A percentile compares a stretch with the other conserved stretches of the same genome.
These are phyloP conservation scores for Dryoscopus gambensis DNA, from an alignment of 2,113 vertebrate genomes.

Conservation along the genomic window DNA sequence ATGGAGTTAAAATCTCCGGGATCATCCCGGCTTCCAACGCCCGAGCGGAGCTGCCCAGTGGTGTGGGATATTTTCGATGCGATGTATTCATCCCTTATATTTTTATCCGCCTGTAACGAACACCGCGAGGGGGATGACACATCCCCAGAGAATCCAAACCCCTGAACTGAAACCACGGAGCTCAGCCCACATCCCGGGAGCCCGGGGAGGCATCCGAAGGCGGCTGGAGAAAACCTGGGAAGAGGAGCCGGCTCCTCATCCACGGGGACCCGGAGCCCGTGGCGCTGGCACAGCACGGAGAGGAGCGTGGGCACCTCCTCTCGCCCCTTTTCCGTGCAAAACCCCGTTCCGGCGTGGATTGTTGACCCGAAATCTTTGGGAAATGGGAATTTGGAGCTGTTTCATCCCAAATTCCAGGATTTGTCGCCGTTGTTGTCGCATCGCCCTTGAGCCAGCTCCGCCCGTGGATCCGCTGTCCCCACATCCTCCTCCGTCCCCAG, in stretches of 20 bases:
- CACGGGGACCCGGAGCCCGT: fast-evolving
- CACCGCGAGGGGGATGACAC: slow-evolving; percentile 2
- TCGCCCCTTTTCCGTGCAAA: background rate
- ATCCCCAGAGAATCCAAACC: slow-evolving; percentile 38
- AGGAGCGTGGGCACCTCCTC: background rate
- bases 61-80: background rate
- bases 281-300: fast-evolving
- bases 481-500: background rate
- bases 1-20: background rate
- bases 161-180: background rate
- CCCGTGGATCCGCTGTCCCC: background rate
- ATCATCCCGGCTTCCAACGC: background rate
- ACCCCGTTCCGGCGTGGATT: fast-evolving
- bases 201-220: background rate
- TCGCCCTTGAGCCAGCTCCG: background rate
- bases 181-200: slow-evolving; percentile 35
- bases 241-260: background rate
- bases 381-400: background rate
- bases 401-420: background rate
- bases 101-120: slow-evolving; percentile 3
- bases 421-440: fast-evolving
- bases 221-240: background rate
- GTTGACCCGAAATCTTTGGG: background rate
- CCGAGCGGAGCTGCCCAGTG: background rate
- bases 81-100: background rate